Evolutionary conservation across 2,113 vertebrate species (phyloP).

Genomic region (Xenopus tropicalis): UCB_Xtro_10.0 CM004446.2:71617501-71618000

Average conservation of each 20-base stretch:
- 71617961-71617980: neutral
- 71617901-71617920: constrained; percentile 44
- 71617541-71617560: neutral
- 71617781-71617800: constrained; percentile 45
- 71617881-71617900: constrained; percentile 39
- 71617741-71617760: constrained; percentile 41
- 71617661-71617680: constrained; percentile 36
- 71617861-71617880: constrained; percentile 44
- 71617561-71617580: neutral
- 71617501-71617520: too few species aligned
- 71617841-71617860: constrained; percentile 40
- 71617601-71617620: constrained; percentile 23
- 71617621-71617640: constrained; percentile 41
- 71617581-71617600: constrained; percentile 3
- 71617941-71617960: constrained; percentile 1
- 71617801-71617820: constrained; percentile 45
- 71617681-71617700: constrained; percentile 33
- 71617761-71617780: constrained; percentile 45
- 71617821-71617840: constrained; percentile 45
- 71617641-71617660: constrained; percentile 36
- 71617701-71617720: constrained; percentile 27
- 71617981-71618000: neutral
- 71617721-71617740: constrained; percentile 40
- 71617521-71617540: too few species aligned
- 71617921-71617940: constrained; percentile 25